A percentile compares a stretch with the other conserved stretches of the same genome.
phyloP scores from a whole-genome alignment of 2,888 invertebrate genomes.

The Malacosoma neustria region DNA sequence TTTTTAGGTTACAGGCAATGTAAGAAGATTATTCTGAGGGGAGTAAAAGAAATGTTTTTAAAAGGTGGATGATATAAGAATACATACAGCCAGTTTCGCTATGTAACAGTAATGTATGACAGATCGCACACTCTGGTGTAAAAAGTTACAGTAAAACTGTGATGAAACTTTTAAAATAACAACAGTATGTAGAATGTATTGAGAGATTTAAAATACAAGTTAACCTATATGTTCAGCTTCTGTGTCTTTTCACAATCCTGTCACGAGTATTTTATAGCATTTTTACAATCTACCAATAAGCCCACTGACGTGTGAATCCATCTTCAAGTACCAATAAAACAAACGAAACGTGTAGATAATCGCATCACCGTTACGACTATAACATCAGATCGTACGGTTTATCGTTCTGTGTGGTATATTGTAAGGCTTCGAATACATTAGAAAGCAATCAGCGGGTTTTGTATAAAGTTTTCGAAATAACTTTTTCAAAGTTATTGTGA shows the following conservation, averaged over 20 bases:
- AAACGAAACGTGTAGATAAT: not conserved
- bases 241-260: slow-evolving; percentile 1
- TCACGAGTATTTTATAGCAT: slow-evolving; percentile 1
- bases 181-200: too few species aligned
- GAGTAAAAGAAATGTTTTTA: too few species aligned
- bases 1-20: too few species aligned
- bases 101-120: too few species aligned
- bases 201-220: too few species aligned
- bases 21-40: too few species aligned
- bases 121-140: too few species aligned
- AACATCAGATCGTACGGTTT: not conserved
- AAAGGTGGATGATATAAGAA: too few species aligned
- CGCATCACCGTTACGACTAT: not conserved
- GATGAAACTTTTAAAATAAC: too few species aligned
- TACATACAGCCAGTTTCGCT: too few species aligned
- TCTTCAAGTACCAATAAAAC: not conserved
- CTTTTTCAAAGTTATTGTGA: not conserved
- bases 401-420: not conserved
- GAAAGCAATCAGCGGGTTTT: not conserved
- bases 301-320: not conserved
- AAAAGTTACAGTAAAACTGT: too few species aligned
- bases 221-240: too few species aligned
- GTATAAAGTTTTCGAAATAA: not conserved
- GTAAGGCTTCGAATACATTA: not conserved
- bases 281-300: not conserved